Conservation (phyloP, 2,113 vertebrate genomes). For the Oncorhynchus gorbuscha region DNA sequence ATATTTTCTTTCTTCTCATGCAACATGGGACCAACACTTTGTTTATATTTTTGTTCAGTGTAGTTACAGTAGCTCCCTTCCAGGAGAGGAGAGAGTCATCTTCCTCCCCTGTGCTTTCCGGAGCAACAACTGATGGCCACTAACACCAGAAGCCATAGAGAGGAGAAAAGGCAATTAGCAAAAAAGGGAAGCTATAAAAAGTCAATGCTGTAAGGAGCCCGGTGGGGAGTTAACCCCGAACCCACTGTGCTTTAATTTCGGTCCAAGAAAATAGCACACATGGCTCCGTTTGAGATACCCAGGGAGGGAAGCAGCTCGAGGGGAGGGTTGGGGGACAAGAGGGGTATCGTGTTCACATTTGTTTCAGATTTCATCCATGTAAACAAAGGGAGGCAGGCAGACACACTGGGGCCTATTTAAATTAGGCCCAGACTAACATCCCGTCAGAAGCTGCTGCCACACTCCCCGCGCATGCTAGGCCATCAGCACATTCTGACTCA, state of each 20-base stretch:
- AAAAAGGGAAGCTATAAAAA: conserved; percentile 14
- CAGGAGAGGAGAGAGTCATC: background rate
- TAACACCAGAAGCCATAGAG: background rate
- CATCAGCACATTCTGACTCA: background rate
- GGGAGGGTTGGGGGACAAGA: conserved; percentile 10
- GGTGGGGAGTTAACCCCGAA: background rate
- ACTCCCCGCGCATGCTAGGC: conserved; percentile 9
- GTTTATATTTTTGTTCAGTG: too few relatives aligned
- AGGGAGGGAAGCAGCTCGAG: conserved; percentile 17
- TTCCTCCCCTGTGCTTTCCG: background rate
- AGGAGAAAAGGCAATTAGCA: conserved; percentile 15
- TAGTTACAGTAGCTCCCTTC: too few relatives aligned
- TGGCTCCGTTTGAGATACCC: conserved; percentile 22
- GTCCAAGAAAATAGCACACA: conserved; percentile 13
- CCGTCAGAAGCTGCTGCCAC: conserved; percentile 29
- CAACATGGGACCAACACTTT: too few relatives aligned
- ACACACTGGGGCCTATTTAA: conserved; percentile 63
- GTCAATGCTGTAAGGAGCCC: background rate
- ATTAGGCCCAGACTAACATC: conserved; percentile 49
- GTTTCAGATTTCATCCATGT: conserved; percentile 62
- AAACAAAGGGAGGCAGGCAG: conserved; percentile 62
- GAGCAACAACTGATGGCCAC: background rate
- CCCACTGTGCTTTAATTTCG: background rate
- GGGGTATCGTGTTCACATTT: conserved; percentile 55
- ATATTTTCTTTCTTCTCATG: too few relatives aligned